These are phyloP conservation scores for Atherix ibis DNA, from an alignment of 2,888 invertebrate genomes.

Conservation along the genomic window DNA sequence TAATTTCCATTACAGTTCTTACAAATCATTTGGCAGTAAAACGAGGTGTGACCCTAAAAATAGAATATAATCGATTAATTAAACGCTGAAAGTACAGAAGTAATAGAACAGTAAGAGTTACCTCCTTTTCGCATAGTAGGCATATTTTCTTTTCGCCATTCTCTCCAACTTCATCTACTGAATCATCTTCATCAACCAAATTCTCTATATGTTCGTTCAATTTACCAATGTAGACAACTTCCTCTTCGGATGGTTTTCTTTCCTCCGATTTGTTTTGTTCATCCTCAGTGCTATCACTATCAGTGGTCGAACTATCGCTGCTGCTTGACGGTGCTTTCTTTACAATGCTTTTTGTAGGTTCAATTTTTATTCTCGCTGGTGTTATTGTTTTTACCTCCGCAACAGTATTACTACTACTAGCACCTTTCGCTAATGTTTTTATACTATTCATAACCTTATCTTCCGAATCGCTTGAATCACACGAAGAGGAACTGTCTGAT, in stretches of 20 bases:
- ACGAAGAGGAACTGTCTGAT: too few relatives aligned
- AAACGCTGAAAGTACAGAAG: not conserved
- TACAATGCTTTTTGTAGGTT: too few relatives aligned
- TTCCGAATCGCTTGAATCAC: too few relatives aligned
- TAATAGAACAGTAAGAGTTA: conserved; percentile 10
- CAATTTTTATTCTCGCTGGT: too few relatives aligned
- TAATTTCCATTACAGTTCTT: conserved; percentile 23
- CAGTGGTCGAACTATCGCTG: not conserved
- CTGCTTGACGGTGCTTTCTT: too few relatives aligned
- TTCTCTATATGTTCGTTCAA: conserved; percentile 13
- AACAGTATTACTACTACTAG: too few relatives aligned
- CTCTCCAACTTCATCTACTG: not conserved
- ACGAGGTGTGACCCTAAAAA: conserved; percentile 23
- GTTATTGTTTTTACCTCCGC: too few relatives aligned
- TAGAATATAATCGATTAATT: conserved; percentile 2
- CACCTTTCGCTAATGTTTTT: too few relatives aligned
- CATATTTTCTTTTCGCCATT: conserved; percentile 12
- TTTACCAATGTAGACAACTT: conserved; percentile 25
- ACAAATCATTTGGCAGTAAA: conserved; percentile 26
- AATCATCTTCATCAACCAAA: conserved; percentile 20
- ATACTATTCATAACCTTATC: too few relatives aligned
- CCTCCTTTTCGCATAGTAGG: conserved; percentile 23
- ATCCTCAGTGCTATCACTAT: not conserved
- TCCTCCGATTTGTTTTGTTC: too few relatives aligned
- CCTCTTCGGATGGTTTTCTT: too few relatives aligned